phyloP scores from a whole-genome alignment of 2,797 vertebrate species.

The Buphagus erythrorhynchus region DNA sequence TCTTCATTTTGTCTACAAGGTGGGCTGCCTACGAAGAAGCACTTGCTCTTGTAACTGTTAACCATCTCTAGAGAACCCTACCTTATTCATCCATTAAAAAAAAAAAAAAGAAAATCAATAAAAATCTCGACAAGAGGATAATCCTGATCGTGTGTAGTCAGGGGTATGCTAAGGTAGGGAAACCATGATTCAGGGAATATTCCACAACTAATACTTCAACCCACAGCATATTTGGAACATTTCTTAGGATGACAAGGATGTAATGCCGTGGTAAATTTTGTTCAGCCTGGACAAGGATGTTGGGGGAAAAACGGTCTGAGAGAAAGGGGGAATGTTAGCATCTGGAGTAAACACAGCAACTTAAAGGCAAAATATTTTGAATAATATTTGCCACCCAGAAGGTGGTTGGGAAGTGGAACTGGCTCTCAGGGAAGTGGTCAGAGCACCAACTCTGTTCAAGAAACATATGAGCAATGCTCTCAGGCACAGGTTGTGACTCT shows the following conservation, averaged over 20 bases:
- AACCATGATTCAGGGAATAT: background rate
- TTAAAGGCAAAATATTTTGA: background rate
- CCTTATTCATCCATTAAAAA: background rate
- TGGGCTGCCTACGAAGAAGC: background rate
- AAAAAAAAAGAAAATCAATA: background rate
- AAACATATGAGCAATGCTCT: background rate
- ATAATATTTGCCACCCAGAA: background rate
- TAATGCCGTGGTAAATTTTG: background rate
- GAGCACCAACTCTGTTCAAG: background rate
- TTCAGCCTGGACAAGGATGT: background rate
- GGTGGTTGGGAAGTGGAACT: rapidly evolving
- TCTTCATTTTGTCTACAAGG: background rate
- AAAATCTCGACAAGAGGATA: background rate
- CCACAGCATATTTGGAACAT: background rate
- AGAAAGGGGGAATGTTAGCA: background rate
- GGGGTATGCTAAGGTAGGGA: background rate
- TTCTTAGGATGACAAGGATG: background rate
- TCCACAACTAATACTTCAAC: background rate
- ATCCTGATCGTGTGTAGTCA: background rate
- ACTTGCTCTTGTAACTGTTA: background rate
- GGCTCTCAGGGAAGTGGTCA: background rate
- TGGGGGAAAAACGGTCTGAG: rapidly evolving
- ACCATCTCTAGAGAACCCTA: rapidly evolving
- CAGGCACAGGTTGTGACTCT: background rate
- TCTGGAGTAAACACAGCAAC: background rate